Evolutionary conservation across 1,140 invertebrate species (phyloP).

Genomic region (Drosophila ficusphila): DNA sequence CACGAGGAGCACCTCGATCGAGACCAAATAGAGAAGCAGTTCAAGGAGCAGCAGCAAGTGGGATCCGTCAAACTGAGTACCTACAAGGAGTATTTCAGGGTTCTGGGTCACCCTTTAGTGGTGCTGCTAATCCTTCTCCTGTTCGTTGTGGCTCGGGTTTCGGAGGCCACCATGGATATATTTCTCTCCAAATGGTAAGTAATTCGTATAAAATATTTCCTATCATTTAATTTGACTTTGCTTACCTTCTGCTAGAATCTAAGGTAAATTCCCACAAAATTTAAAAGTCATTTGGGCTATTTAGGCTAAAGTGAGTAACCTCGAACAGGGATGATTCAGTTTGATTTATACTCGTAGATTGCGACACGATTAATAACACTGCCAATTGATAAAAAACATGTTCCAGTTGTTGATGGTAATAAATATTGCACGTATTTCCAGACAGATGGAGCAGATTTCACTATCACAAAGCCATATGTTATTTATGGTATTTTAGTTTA

Average conservation of each 20-base stretch:
- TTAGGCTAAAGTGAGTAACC: neutral
- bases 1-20: slow-evolving; percentile 49
- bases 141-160: slow-evolving; percentile 88
- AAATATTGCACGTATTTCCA: slow-evolving; percentile 27
- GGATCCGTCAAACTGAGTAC: slow-evolving; percentile 85
- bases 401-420: slow-evolving; percentile 40
- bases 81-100: slow-evolving; percentile 89
- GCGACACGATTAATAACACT: slow-evolving; percentile 1
- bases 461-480: slow-evolving; percentile 24
- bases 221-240: too few species aligned
- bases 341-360: slow-evolving; percentile 14
- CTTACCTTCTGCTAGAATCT: too few species aligned
- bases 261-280: neutral
- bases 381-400: slow-evolving; percentile 27
- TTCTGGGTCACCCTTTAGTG: slow-evolving; percentile 87
- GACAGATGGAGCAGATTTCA: slow-evolving; percentile 11
- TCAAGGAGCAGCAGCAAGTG: slow-evolving; percentile 82
- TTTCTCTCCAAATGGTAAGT: slow-evolving; percentile 90
- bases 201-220: neutral
- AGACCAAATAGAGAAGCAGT: slow-evolving; percentile 58
- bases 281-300: neutral
- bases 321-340: slow-evolving; percentile 3
- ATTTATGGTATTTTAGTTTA: slow-evolving; percentile 20
- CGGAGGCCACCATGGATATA: slow-evolving; percentile 90
- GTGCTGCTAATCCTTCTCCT: slow-evolving; percentile 86